phyloP scores from a whole-genome alignment of 2,888 invertebrate species.

The Priocnemis perturbator region DNA sequence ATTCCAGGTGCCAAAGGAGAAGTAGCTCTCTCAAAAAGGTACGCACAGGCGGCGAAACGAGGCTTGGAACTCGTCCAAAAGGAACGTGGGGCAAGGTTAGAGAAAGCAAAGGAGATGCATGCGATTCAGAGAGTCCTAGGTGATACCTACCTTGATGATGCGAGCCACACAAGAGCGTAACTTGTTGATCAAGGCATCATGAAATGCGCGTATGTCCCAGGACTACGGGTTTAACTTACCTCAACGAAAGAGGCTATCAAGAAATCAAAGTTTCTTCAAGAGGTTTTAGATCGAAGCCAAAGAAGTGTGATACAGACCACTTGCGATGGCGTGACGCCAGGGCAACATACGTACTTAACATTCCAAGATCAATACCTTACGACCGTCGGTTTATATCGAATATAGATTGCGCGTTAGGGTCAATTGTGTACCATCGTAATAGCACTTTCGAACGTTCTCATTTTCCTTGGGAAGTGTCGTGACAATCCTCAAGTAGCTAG shows the following conservation, averaged over 20 bases:
- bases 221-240: background rate
- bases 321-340: background rate
- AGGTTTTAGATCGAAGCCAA: too few relatives aligned
- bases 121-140: conserved; percentile 56
- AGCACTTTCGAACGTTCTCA: too few relatives aligned
- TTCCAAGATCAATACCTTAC: conserved; percentile 18
- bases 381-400: background rate
- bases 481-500: too few relatives aligned
- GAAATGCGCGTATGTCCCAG: background rate
- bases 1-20: conserved; percentile 83
- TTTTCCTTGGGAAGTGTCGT: too few relatives aligned
- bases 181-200: background rate
- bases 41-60: conserved; percentile 81
- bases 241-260: background rate
- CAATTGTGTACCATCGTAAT: too few relatives aligned
- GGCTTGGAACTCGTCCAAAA: conserved; percentile 79
- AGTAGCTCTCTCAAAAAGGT: conserved; percentile 82
- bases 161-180: conserved; percentile 27
- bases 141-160: conserved; percentile 51
- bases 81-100: conserved; percentile 76
- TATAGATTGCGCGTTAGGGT: conserved; percentile 10
- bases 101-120: conserved; percentile 33
- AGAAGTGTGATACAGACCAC: background rate
- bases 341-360: conserved; percentile 17
- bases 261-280: too few relatives aligned